phyloP scores from a whole-genome alignment of 2,797 vertebrate genomes.

The Okamejei kenojei region DNA sequence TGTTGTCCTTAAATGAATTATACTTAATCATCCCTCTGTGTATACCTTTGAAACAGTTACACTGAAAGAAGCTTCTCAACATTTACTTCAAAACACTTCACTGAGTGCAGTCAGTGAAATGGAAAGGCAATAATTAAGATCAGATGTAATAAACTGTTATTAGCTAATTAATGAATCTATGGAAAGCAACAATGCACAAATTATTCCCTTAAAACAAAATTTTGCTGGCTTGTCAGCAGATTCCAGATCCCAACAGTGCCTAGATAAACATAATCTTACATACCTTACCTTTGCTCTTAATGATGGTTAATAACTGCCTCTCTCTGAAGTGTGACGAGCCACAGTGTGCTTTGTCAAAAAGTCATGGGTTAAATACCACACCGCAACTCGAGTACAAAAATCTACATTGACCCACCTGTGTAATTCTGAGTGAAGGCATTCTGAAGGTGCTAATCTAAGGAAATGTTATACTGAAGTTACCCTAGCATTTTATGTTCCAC shows the following conservation, averaged over 20 bases:
- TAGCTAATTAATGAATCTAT: conserved; percentile 17
- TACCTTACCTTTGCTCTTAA: not conserved
- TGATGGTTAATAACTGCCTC: conserved; percentile 6
- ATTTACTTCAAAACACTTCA: conserved; percentile 2
- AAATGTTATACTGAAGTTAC: too few species aligned
- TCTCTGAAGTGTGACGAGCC: conserved; percentile 1
- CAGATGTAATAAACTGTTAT: not conserved
- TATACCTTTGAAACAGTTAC: not conserved
- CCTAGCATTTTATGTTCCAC: too few species aligned
- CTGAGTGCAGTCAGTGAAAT: not conserved
- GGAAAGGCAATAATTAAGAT: conserved; percentile 31
- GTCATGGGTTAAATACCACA: too few species aligned
- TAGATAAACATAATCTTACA: not conserved
- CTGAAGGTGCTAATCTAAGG: too few species aligned
- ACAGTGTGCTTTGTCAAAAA: not conserved
- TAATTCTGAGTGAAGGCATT: too few species aligned
- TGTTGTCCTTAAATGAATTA: not conserved
- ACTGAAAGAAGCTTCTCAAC: not conserved
- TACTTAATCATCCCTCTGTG: not conserved
- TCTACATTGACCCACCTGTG: too few species aligned
- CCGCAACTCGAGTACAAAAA: too few species aligned
- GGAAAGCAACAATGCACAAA: not conserved
- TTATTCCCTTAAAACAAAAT: not conserved
- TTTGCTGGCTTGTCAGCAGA: not conserved
- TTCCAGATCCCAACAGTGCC: not conserved